phyloP scores from a whole-genome alignment of 2,797 vertebrate genomes.

The Chloroceryle amazona region DNA sequence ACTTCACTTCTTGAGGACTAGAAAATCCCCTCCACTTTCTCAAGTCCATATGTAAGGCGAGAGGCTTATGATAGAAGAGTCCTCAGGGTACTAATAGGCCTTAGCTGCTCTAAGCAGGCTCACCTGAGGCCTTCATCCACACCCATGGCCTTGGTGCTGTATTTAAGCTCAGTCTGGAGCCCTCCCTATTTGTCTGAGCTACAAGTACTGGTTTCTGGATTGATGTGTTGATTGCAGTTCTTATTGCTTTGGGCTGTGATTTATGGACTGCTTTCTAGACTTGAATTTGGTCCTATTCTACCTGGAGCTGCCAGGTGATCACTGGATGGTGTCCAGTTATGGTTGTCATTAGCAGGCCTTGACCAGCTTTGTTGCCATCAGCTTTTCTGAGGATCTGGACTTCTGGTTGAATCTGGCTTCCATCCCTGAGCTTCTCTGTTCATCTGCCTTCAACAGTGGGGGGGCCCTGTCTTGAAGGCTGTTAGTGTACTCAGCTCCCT shows the following conservation, averaged over 20 bases:
- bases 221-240: fast-evolving
- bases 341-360: neutral
- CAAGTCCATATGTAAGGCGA: neutral
- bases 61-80: fast-evolving
- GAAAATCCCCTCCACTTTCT: neutral
- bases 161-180: neutral
- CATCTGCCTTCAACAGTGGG: neutral
- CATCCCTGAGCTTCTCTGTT: neutral
- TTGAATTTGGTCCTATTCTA: neutral
- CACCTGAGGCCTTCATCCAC: neutral
- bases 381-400: neutral
- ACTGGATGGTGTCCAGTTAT: fast-evolving
- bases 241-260: fast-evolving
- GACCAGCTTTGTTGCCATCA: neutral
- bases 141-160: neutral
- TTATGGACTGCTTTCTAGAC: fast-evolving
- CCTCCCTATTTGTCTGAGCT: fast-evolving
- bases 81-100: neutral
- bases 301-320: neutral
- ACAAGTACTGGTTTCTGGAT: fast-evolving
- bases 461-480: neutral
- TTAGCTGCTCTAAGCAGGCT: neutral
- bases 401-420: neutral
- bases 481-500: neutral
- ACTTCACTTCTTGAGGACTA: fast-evolving